Evolutionary conservation across 2,797 vertebrate genomes (phyloP), one percentile per base, ranked within the genome.

Genomic region (Loris lydekkerianus): DNA sequence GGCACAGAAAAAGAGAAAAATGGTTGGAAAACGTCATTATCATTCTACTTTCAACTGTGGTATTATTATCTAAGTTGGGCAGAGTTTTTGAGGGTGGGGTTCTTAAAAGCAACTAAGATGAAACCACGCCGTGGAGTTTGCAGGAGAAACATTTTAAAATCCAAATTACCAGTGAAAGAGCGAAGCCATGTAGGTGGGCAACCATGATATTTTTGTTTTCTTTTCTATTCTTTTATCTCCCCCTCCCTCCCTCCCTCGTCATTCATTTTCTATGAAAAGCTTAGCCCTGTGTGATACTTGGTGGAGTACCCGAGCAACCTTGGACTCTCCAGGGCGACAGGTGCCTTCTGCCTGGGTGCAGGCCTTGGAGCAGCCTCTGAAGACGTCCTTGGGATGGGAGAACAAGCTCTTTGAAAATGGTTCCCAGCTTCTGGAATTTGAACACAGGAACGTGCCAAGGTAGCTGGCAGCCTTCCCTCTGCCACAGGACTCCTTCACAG

Each of bases 61-160:
- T 81, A 84, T 98, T 86, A 93, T 97, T 96, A 92, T 94, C 82
- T 77, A 89, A 94, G 94, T 97, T 95, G 86, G 83, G 75, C 95
- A 78, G 82, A 92, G 90, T 94, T 97, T 97, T 97, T 89, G 94
- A 97, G 97, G 87, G 86, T 5, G 29, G 92, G 75, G 89, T 82
- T 93, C 77, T 93, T 94, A 63, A 34, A 77, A 92, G 94, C 0
- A 27, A 77, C 80, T 58, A 77, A 96, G 75, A 93, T 0, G 8
- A 97, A 89, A 63, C 40, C 58, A 29, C 21, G 78, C 65, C 76
- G 89, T 83, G 72, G 95, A 83, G 91, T 89, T 95, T 92, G 85
- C 89, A 97, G 98, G 84, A 86, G 97, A 97, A 98, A 97, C 95
- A 87, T 86, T 97, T 85, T 97, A 97, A 94, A 77, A 94, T 97